Evolutionary conservation across 2,113 vertebrate species (phyloP).

Genomic region (Epinephelus cyanopodus): DNA sequence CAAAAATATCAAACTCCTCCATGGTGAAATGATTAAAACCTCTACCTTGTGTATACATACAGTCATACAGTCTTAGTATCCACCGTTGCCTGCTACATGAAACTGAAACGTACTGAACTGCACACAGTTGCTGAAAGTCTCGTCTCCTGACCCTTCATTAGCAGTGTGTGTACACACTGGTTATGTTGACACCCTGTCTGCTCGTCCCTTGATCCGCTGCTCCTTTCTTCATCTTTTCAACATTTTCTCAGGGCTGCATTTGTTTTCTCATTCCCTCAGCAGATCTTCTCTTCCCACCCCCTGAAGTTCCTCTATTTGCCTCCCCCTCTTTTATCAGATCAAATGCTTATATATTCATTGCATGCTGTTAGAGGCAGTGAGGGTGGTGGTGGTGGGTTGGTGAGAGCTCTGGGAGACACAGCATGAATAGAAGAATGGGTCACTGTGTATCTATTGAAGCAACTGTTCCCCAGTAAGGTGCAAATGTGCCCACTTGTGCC

Average conservation of each 20-base stretch:
- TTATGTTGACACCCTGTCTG: slow-evolving; percentile 52
- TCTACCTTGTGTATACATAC: not conserved
- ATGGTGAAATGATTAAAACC: not conserved
- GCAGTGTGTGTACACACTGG: slow-evolving; percentile 32
- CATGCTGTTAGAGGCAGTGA: slow-evolving; percentile 28
- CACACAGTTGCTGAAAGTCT: slow-evolving; percentile 7
- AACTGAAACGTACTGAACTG: not conserved
- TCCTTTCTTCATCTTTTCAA: slow-evolving; percentile 55
- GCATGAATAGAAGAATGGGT: slow-evolving; percentile 36
- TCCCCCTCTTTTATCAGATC: slow-evolving; percentile 49
- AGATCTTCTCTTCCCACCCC: slow-evolving; percentile 28
- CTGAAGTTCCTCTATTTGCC: slow-evolving; percentile 31
- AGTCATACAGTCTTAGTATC: not conserved
- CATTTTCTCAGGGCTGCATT: slow-evolving; percentile 41
- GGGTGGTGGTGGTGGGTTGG: slow-evolving; percentile 2
- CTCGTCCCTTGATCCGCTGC: slow-evolving; percentile 41
- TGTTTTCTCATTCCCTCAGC: slow-evolving; percentile 50
- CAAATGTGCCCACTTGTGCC: slow-evolving; percentile 30
- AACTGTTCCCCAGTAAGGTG: slow-evolving; percentile 24
- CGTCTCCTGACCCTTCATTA: slow-evolving; percentile 43
- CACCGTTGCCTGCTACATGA: slow-evolving; percentile 1
- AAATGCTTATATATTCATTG: slow-evolving; percentile 68
- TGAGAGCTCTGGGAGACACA: slow-evolving; percentile 16
- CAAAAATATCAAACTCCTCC: not conserved
- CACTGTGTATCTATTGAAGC: slow-evolving; percentile 50